phyloP scores from a whole-genome alignment of 2,888 invertebrate genomes.

The Volucella bombylans region DNA sequence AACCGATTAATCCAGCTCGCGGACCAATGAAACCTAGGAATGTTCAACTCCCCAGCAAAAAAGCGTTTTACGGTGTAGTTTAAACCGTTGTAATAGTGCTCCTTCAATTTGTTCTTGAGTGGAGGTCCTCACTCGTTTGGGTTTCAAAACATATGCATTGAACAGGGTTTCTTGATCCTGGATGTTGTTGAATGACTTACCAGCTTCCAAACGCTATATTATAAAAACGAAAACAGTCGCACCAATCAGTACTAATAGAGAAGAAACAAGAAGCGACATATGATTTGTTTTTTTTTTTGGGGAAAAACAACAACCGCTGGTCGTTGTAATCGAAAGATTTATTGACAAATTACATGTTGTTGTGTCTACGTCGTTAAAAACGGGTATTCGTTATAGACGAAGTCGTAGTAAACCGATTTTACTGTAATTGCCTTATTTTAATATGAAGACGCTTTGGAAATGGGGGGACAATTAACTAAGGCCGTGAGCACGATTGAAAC shows the following conservation, averaged over 20 bases:
- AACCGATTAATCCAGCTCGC: slow-evolving; percentile 4
- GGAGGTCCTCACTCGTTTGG: slow-evolving; percentile 9
- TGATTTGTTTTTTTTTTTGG: not conserved
- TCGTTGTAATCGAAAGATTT: slow-evolving; percentile 9
- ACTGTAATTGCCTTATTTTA: too few relatives aligned
- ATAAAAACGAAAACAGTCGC: slow-evolving; percentile 1
- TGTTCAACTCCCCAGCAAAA: slow-evolving; percentile 2
- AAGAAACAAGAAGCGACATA: not conserved
- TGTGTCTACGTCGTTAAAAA: slow-evolving; percentile 22
- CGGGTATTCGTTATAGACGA: slow-evolving; percentile 19
- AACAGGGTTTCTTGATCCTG: slow-evolving; percentile 6
- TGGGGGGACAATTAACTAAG: too few relatives aligned
- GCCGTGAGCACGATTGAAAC: too few relatives aligned
- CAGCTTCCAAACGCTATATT: slow-evolving; percentile 22
- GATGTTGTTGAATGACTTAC: slow-evolving; percentile 20
- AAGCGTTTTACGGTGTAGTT: not conserved
- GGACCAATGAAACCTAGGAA: slow-evolving; percentile 9
- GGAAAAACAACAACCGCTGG: slow-evolving; percentile 7
- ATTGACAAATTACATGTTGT: slow-evolving; percentile 19
- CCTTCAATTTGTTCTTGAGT: slow-evolving; percentile 10
- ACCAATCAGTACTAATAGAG: not conserved
- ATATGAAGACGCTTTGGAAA: too few relatives aligned
- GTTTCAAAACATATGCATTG: slow-evolving; percentile 22
- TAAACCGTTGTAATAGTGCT: slow-evolving; percentile 1
- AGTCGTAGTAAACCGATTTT: slow-evolving; percentile 1